phyloP scores from a whole-genome alignment of 2,888 invertebrate species.

The Phaedon cochleariae region DNA sequence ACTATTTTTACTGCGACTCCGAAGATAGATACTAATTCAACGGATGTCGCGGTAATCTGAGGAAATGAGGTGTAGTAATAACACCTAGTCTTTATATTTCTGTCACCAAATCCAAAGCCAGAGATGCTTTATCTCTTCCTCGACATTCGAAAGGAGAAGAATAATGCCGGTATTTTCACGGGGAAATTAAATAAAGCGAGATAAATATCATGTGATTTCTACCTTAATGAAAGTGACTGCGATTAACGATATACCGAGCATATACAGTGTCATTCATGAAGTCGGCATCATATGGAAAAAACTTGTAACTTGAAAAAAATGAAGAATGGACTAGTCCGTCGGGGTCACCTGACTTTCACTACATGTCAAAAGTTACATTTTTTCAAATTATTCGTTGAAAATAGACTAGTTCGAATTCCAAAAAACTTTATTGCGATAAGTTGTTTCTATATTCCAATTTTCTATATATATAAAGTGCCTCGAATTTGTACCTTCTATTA shows the following conservation, averaged over 20 bases:
- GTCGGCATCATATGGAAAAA: too few relatives aligned
- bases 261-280: too few relatives aligned
- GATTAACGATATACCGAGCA: conserved; percentile 16
- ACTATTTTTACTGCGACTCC: conserved; percentile 1
- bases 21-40: conserved; percentile 9
- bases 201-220: conserved; percentile 13
- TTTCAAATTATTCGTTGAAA: too few relatives aligned
- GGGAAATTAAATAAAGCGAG: conserved; percentile 22
- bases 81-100: conserved; percentile 42
- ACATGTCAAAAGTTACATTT: too few relatives aligned
- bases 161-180: conserved; percentile 5
- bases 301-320: too few relatives aligned
- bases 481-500: too few relatives aligned
- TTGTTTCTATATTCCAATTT: too few relatives aligned
- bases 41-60: conserved; percentile 32
- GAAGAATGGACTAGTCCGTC: too few relatives aligned
- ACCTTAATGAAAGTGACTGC: conserved; percentile 13
- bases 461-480: too few relatives aligned
- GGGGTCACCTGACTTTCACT: too few relatives aligned
- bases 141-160: conserved; percentile 24
- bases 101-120: conserved; percentile 41
- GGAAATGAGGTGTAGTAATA: conserved; percentile 36
- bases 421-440: too few relatives aligned
- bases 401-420: too few relatives aligned
- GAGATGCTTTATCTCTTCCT: conserved; percentile 45